Conservation (phyloP, 1,140 invertebrate species). For the Atta texana region DNA sequence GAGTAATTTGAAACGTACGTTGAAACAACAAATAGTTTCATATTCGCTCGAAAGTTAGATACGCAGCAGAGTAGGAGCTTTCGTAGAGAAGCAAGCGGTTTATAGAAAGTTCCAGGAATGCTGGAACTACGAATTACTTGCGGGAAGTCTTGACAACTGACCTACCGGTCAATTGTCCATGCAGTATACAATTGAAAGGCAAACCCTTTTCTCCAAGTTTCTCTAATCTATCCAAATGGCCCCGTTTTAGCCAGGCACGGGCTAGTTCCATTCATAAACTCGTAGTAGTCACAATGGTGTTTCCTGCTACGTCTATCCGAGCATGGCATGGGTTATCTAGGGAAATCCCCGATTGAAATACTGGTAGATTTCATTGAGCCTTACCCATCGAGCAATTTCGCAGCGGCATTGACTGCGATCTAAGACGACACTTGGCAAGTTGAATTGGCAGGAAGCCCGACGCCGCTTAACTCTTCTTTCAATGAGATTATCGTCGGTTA, state of each 20-base stretch:
- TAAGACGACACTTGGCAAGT: conserved; percentile 76
- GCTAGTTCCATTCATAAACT: conserved; percentile 65
- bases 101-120: conserved; percentile 60
- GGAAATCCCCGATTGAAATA: conserved; percentile 74
- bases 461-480: conserved; percentile 80
- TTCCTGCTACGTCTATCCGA: conserved; percentile 67
- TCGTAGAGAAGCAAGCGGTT: background rate
- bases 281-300: conserved; percentile 28
- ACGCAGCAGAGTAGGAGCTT: conserved; percentile 1
- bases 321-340: conserved; percentile 71
- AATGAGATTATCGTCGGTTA: conserved; percentile 80
- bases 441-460: conserved; percentile 84
- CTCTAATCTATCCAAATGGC: conserved; percentile 66
- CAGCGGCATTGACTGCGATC: conserved; percentile 74
- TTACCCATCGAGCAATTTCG: conserved; percentile 75
- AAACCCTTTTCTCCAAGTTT: conserved; percentile 59
- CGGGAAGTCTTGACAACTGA: conserved; percentile 35
- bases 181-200: conserved; percentile 59
- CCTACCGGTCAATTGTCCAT: conserved; percentile 51
- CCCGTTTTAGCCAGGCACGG: conserved; percentile 11
- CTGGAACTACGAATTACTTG: conserved; percentile 19
- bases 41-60: background rate
- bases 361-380: conserved; percentile 74
- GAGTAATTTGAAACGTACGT: conserved; percentile 5
- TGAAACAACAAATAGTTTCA: conserved; percentile 21